Evolutionary conservation across 2,113 vertebrate genomes (phyloP).

Genomic region (Urocolius indicus): DNA sequence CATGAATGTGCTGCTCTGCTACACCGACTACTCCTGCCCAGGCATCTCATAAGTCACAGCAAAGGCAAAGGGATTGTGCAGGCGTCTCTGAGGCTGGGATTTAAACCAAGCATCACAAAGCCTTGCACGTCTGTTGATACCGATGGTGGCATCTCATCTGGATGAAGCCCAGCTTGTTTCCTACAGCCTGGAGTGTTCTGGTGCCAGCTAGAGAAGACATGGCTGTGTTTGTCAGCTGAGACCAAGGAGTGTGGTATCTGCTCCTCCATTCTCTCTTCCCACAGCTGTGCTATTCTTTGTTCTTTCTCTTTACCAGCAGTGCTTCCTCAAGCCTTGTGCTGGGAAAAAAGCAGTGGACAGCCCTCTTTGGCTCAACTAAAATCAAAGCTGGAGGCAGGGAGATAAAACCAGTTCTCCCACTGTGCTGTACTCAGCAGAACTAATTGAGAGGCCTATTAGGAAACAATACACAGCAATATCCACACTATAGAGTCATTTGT

Average conservation of each 20-base stretch:
- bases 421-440: slow-evolving; percentile 38
- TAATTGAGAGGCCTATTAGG: slow-evolving; percentile 31
- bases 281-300: not conserved
- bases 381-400: slow-evolving; percentile 13
- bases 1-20: fast-evolving
- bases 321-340: not conserved
- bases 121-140: not conserved
- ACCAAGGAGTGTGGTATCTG: not conserved
- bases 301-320: not conserved
- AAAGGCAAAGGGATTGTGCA: not conserved
- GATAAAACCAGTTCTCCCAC: slow-evolving; percentile 36
- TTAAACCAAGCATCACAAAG: slow-evolving; percentile 47
- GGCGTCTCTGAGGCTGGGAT: slow-evolving; percentile 47
- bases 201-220: not conserved
- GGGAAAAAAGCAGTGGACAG: not conserved
- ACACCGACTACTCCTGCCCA: not conserved
- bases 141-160: slow-evolving; percentile 58
- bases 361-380: not conserved
- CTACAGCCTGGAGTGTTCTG: not conserved
- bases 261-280: not conserved
- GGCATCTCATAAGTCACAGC: not conserved
- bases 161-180: slow-evolving; percentile 11
- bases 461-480: slow-evolving; percentile 12
- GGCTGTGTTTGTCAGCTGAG: not conserved
- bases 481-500: not conserved